Evolutionary conservation across 2,888 invertebrate species (phyloP).

Genomic region (Melipona bicolor): DNA sequence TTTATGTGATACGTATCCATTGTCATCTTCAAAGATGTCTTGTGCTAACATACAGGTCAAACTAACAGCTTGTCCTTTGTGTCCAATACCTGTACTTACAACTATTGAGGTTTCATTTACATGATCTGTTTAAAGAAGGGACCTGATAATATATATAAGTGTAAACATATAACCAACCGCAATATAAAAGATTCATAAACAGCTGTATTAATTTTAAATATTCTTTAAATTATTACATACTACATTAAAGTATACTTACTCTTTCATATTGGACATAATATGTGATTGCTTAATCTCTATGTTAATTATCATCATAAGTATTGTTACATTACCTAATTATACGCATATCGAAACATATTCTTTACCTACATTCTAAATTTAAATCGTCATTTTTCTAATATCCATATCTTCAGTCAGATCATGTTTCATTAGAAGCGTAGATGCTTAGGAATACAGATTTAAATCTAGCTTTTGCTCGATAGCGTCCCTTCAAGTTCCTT

Average conservation of each 20-base stretch:
- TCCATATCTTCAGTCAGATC: conserved; percentile 38
- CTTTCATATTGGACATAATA: conserved; percentile 41
- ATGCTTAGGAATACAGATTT: conserved; percentile 57
- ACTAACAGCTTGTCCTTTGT: conserved; percentile 82
- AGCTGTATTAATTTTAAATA: conserved; percentile 20
- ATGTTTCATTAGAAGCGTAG: conserved; percentile 54
- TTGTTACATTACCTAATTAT: conserved; percentile 51
- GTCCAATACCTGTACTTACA: conserved; percentile 61
- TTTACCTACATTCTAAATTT: conserved; percentile 38
- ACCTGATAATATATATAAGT: conserved; percentile 22
- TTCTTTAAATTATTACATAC: not conserved
- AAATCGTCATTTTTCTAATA: conserved; percentile 44
- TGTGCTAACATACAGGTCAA: conserved; percentile 83
- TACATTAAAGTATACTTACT: conserved; percentile 24
- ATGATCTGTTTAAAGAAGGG: conserved; percentile 27
- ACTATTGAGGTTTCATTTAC: conserved; percentile 45
- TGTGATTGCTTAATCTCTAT: conserved; percentile 46
- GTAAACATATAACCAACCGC: conserved; percentile 1
- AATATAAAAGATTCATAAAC: conserved; percentile 18
- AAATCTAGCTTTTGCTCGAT: conserved; percentile 52
- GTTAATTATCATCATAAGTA: conserved; percentile 52
- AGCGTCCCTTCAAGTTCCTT: conserved; percentile 53
- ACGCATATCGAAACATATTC: conserved; percentile 40
- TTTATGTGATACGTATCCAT: conserved; percentile 61
- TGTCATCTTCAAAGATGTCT: conserved; percentile 80